Evolutionary conservation across 2,797 vertebrate genomes (phyloP).

Genomic region (Gallirallus australis): DNA sequence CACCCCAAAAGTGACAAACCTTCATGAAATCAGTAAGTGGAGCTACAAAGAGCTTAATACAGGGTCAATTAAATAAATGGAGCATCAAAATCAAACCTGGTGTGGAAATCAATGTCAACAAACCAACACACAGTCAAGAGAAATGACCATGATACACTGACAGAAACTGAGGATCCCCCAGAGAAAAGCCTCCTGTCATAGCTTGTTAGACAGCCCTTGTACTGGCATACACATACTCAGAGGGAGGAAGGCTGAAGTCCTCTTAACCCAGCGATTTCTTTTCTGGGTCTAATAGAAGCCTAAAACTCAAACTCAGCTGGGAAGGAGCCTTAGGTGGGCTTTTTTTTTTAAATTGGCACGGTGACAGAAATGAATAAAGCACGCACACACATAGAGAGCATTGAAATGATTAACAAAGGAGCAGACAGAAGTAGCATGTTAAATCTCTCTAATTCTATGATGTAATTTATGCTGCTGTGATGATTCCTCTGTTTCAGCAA

Average conservation of each 20-base stretch:
- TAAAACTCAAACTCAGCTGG: background rate
- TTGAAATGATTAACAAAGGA: background rate
- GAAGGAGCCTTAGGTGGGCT: background rate
- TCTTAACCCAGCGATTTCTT: background rate
- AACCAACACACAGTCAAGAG: background rate
- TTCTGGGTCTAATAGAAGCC: background rate
- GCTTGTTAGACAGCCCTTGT: background rate
- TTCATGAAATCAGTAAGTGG: background rate
- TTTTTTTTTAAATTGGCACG: background rate
- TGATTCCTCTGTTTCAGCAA: background rate
- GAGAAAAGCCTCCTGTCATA: background rate
- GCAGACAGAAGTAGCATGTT: background rate
- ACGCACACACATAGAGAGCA: background rate
- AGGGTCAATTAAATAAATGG: background rate
- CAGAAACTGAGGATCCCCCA: background rate
- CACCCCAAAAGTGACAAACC: background rate
- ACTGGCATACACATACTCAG: background rate
- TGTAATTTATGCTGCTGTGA: background rate
- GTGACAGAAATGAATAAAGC: background rate
- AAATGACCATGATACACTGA: background rate
- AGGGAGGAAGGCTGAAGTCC: background rate
- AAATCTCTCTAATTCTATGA: background rate
- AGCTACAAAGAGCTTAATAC: background rate
- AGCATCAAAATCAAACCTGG: background rate
- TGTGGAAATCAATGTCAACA: background rate